Evolutionary conservation across 2,888 invertebrate species (phyloP), one percentile per base, ranked within the genome.

Genomic region (Mesorhabditis spiculigera): DNA sequence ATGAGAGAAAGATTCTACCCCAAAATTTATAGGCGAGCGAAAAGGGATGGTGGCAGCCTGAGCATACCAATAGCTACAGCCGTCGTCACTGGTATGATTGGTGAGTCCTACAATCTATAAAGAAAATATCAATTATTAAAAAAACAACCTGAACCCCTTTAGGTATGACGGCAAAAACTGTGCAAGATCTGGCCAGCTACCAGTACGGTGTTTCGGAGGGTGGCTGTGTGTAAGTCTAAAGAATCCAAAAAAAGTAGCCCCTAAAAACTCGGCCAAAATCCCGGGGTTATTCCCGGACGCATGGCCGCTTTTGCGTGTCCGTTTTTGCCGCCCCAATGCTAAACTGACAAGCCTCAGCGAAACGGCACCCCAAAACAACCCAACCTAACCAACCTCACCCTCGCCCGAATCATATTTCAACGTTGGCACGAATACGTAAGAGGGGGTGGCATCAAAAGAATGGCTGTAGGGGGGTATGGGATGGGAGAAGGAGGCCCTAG

Each of bases 41-140:
- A 76, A 67, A 63, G 79, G 64, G 81, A 81, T 67, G 81, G 79
- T 50, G 81, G 81, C 45, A 71, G 78, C 58, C 75, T 81, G 50
- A 75, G 78, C 43, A 81, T 80, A 13, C 82, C 82, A 10, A 70
- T 82, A 6, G 82, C 82, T 4, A 80, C 81, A 0, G 82, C 82
- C 44, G 72, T 83, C 8, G 82, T 83, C 16, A 81, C 81, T 6
- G 83, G 83, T 66, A 82, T 83, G 79, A 83, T 83, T 45, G 82
- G 82, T 81, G 71, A 66, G 74, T 45, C 45, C 63, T 13, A 6
- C 16, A 65, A 42, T 45, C n/a, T n/a, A 65, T 42, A 43, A 42
- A 42, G n/a, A n/a, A 65, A 3, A 13, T n/a, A n/a, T 5, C 13
- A 6, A 68, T 63, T 43, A 28, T 10, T 43, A 16, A 0, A 43